These are phyloP conservation scores for Camponotus pennsylvanicus DNA, from an alignment of 1,140 invertebrate genomes.

Conservation along the genomic window DNA sequence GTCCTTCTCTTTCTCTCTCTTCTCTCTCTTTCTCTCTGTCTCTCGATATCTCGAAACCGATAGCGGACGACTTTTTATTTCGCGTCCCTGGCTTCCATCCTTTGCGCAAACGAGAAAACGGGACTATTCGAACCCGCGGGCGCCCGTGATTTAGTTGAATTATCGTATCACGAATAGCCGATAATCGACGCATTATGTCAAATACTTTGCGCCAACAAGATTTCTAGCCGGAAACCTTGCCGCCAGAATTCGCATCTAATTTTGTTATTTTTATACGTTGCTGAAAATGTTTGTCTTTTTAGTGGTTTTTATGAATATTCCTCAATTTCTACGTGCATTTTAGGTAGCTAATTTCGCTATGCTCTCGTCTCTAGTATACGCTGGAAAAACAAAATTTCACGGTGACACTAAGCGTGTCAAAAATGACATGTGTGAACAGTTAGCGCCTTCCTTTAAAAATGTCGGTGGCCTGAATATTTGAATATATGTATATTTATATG, in stretches of 20 bases:
- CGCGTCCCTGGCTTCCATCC: constrained; percentile 8
- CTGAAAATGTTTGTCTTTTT: no score
- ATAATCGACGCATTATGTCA: constrained; percentile 8
- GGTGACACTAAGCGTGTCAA: not conserved
- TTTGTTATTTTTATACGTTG: not conserved
- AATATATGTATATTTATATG: constrained; percentile 32
- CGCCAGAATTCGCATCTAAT: not conserved
- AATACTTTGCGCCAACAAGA: not conserved
- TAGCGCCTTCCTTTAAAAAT: constrained; percentile 44
- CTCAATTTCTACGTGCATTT: no score
- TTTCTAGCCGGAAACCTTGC: not conserved
- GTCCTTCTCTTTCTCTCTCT: constrained; percentile 5
- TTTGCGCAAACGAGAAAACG: constrained; percentile 20
- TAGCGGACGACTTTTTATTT: constrained; percentile 22
- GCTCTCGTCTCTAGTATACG: no score
- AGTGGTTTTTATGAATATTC: no score
- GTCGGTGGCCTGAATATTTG: constrained; percentile 47
- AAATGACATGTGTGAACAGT: constrained; percentile 30
- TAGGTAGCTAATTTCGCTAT: not conserved
- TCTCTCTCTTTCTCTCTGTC: not conserved
- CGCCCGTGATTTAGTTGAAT: constrained; percentile 41
- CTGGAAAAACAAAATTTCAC: not conserved
- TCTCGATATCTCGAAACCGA: constrained; percentile 49
- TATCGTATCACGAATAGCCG: constrained; percentile 14
- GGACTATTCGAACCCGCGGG: not conserved